Percentiles rank a stretch among this genome's conserved stretches.
Conservation (phyloP, 2,113 vertebrate species). For the Lagopus muta region DNA sequence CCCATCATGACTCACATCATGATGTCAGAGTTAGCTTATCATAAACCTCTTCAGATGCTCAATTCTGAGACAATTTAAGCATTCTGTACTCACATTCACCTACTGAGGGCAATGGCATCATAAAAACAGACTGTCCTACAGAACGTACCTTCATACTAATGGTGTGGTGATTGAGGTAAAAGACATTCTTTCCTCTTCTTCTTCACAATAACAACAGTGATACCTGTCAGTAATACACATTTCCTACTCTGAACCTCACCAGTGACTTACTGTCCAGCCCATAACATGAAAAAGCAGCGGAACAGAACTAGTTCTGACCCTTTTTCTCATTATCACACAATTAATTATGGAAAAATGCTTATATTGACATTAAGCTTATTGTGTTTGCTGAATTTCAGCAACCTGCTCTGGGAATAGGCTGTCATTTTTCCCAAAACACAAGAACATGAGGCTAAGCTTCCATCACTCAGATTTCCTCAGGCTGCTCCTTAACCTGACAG, state of each 20-base stretch:
- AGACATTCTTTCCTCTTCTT: neutral
- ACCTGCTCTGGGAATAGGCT: neutral
- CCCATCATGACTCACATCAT: neutral
- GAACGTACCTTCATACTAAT: neutral
- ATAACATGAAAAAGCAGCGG: accelerated
- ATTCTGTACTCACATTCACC: neutral
- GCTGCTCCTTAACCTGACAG: neutral
- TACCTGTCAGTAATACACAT: neutral
- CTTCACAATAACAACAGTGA: neutral
- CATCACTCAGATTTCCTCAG: neutral
- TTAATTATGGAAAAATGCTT: neutral
- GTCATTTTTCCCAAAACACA: neutral
- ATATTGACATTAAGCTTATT: neutral
- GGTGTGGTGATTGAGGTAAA: neutral
- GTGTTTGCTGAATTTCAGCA: neutral
- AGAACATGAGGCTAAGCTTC: neutral
- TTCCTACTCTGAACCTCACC: neutral
- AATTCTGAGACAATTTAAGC: neutral
- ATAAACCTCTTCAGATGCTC: neutral
- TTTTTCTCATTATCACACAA: neutral
- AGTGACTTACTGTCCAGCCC: neutral
- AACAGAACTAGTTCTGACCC: neutral
- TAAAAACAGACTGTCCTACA: neutral
- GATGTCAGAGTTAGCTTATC: neutral
- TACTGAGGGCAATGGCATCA: neutral